phyloP scores from a whole-genome alignment of 2,888 invertebrate species.

The Pocota personata region DNA sequence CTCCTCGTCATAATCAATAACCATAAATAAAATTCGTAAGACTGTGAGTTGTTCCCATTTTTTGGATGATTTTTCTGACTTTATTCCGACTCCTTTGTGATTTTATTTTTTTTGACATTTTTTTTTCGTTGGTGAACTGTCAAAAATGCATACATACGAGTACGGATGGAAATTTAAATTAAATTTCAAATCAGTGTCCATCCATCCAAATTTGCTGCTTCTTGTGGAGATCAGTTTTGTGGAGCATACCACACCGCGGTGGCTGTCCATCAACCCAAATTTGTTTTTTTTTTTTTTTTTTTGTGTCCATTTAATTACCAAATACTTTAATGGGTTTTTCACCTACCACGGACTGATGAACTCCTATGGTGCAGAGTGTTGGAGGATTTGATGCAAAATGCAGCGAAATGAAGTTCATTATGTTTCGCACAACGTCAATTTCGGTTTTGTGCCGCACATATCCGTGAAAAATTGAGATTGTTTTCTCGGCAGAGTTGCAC shows the following conservation, averaged over 20 bases:
- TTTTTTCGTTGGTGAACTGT: constrained; percentile 44
- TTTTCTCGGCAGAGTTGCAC: constrained; percentile 25
- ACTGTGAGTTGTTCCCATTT: constrained; percentile 49
- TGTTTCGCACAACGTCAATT: constrained; percentile 62
- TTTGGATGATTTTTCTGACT: not conserved
- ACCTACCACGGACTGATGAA: constrained; percentile 22
- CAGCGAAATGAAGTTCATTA: constrained; percentile 66
- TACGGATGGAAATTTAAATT: constrained; percentile 65
- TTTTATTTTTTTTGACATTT: not conserved
- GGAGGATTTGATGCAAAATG: constrained; percentile 38
- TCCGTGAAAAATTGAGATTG: constrained; percentile 66
- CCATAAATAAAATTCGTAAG: constrained; percentile 44
- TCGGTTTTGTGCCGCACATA: constrained; percentile 44
- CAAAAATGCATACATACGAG: constrained; percentile 38
- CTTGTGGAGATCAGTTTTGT: constrained; percentile 9
- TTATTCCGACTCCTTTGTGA: not conserved
- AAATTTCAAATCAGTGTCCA: constrained; percentile 67
- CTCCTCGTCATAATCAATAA: constrained; percentile 68
- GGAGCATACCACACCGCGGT: constrained; percentile 42
- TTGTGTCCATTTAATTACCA: constrained; percentile 63
- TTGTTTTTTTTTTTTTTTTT: not conserved
- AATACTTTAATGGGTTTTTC: constrained; percentile 65
- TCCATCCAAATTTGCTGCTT: constrained; percentile 40
- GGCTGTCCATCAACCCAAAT: constrained; percentile 61
- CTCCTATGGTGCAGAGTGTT: constrained; percentile 50